phyloP scores from a whole-genome alignment of 2,113 vertebrate genomes.

The Mormyrus iriodes region DNA sequence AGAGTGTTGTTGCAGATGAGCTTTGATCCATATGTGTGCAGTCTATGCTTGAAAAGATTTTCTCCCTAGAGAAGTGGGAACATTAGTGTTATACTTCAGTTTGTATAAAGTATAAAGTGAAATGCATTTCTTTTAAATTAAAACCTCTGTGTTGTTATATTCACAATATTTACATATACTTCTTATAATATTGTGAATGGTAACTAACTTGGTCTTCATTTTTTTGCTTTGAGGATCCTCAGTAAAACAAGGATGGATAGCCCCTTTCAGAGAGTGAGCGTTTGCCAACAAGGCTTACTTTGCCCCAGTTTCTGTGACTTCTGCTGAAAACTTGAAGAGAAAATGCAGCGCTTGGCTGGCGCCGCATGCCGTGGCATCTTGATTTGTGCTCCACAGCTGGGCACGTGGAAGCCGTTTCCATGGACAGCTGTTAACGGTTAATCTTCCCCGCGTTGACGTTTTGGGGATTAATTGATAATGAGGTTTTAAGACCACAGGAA shows the following conservation, averaged over 20 bases:
- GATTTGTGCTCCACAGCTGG: conserved; percentile 65
- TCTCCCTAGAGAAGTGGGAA: background rate
- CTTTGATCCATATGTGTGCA: background rate
- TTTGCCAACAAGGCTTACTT: conserved; percentile 21
- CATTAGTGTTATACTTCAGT: background rate
- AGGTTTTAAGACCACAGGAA: conserved; percentile 63
- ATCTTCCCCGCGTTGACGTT: conserved; percentile 63
- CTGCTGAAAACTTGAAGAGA: conserved; percentile 28
- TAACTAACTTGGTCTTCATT: background rate
- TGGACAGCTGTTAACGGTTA: conserved; percentile 66
- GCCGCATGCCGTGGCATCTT: conserved; percentile 42
- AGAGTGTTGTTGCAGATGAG: background rate
- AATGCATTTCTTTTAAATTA: background rate
- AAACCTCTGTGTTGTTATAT: background rate
- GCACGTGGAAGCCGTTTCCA: conserved; percentile 46
- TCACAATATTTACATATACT: background rate
- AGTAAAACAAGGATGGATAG: background rate
- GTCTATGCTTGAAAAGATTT: background rate
- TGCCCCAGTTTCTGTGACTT: conserved; percentile 26
- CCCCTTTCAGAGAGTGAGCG: background rate
- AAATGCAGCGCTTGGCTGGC: conserved; percentile 33
- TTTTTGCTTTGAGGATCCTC: background rate
- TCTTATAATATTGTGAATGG: background rate
- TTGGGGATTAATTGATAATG: conserved; percentile 67
- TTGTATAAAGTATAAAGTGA: background rate